Conservation (phyloP, 2,888 invertebrate species). For the Phorcus lineatus region DNA sequence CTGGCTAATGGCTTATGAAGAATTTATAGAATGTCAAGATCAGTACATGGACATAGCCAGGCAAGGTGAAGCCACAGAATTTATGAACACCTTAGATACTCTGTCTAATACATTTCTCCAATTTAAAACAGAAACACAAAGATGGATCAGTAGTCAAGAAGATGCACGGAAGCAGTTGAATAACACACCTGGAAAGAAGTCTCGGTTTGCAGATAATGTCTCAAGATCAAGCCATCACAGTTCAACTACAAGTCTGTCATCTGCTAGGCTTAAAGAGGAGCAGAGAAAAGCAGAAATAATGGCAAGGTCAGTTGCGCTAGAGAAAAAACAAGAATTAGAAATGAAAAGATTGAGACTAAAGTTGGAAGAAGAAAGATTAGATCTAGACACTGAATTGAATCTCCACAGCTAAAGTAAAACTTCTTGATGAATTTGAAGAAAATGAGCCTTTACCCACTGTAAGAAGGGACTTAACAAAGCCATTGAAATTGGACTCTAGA, state of each 20-base stretch:
- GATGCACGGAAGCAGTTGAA: no score
- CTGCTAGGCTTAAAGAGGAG: not conserved
- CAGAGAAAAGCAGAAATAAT: not conserved
- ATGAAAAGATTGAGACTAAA: not conserved
- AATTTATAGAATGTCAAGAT: no score
- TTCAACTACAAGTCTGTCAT: not conserved
- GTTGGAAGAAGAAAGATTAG: not conserved
- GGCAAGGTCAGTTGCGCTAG: not conserved
- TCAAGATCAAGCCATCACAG: not conserved
- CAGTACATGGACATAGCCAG: no score
- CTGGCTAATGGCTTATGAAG: not conserved
- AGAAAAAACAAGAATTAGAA: not conserved
- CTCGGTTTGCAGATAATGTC: not conserved
- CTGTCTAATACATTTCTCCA: no score
- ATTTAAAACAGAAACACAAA: no score
- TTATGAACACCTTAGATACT: no score
- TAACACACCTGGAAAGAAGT: no score
- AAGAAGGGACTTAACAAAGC: no score
- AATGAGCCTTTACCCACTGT: no score
- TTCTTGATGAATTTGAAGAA: not conserved
- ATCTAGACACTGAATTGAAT: not conserved
- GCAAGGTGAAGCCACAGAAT: no score
- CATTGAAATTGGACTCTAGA: no score
- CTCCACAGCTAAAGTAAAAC: not conserved
- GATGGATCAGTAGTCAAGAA: not conserved